Evolutionary conservation across 2,888 invertebrate species (phyloP).

Genomic region (Caradrina clavipalpis): DNA sequence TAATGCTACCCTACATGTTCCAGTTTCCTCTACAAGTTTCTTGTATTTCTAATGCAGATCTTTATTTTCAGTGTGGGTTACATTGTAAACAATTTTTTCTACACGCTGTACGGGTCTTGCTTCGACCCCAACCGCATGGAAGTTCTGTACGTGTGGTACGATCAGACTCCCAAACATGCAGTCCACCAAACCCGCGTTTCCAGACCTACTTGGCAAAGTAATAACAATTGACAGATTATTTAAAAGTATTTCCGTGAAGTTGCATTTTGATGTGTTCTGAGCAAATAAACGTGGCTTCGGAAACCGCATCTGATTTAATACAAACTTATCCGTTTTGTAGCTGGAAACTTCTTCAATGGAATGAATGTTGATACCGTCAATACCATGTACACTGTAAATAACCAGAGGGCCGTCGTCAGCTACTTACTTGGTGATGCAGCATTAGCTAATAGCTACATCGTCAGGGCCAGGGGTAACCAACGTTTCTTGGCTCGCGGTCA

Average conservation of each 20-base stretch:
- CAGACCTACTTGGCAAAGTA: slow-evolving; percentile 86
- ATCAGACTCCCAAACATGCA: slow-evolving; percentile 84
- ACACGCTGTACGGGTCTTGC: slow-evolving; percentile 88
- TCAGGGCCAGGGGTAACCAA: slow-evolving; percentile 71
- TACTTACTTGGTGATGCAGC: slow-evolving; percentile 70
- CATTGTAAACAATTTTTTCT: slow-evolving; percentile 82
- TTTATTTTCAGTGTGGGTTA: slow-evolving; percentile 87
- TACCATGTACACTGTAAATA: slow-evolving; percentile 79
- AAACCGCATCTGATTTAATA: neutral
- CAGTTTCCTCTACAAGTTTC: neutral
- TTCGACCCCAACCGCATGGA: slow-evolving; percentile 87
- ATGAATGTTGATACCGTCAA: slow-evolving; percentile 74
- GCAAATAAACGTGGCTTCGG: too few relatives aligned
- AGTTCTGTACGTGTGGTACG: slow-evolving; percentile 88
- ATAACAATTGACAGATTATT: slow-evolving; percentile 13
- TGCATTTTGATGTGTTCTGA: neutral
- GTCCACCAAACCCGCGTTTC: slow-evolving; percentile 85
- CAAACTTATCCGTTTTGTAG: slow-evolving; percentile 63
- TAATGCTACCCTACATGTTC: too few relatives aligned
- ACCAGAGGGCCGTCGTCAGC: slow-evolving; percentile 76
- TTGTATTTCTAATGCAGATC: neutral
- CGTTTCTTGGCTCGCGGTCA: slow-evolving; percentile 91
- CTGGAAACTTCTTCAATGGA: slow-evolving; percentile 87
- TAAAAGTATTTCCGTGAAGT: neutral
- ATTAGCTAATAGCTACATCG: slow-evolving; percentile 84